A percentile compares a stretch with the other conserved stretches of the same genome.
Conservation (phyloP, 2,888 invertebrate genomes). For the Lampropteryx suffumata region DNA sequence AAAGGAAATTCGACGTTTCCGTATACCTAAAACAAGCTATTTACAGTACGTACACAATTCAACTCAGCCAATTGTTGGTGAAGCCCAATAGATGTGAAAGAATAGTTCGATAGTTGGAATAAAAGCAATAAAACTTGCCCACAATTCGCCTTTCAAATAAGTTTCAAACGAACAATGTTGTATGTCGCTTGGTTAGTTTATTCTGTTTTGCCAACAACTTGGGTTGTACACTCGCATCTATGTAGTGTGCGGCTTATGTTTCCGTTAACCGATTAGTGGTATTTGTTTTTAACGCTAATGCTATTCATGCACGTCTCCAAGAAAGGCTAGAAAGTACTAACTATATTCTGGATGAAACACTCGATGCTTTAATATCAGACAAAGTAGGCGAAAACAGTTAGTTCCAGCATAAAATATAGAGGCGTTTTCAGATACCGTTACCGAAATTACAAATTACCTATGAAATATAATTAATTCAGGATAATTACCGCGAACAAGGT, state of each 20-base stretch:
- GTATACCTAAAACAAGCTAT: conserved; percentile 64
- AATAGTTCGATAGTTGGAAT: conserved; percentile 64
- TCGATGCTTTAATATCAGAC: neutral
- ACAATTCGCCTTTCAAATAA: conserved; percentile 54
- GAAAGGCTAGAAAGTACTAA: too few relatives aligned
- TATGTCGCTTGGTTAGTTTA: conserved; percentile 36
- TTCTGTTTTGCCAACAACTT: conserved; percentile 32
- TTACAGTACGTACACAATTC: conserved; percentile 67
- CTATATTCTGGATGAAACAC: neutral
- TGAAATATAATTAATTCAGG: conserved; percentile 52
- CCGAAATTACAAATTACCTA: conserved; percentile 28
- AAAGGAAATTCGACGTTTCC: conserved; percentile 63
- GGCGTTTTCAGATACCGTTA: conserved; percentile 13
- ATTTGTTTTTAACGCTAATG: neutral
- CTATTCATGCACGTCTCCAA: too few relatives aligned
- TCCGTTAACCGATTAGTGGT: conserved; percentile 3
- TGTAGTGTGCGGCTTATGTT: conserved; percentile 22
- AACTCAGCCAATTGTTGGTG: conserved; percentile 59
- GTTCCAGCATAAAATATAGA: neutral
- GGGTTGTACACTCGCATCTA: conserved; percentile 16
- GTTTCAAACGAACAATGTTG: conserved; percentile 41
- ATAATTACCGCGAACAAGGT: conserved; percentile 53
- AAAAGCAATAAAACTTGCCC: conserved; percentile 72
- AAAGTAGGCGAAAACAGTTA: neutral
- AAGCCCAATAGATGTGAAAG: conserved; percentile 63